A percentile compares a stretch with the other conserved stretches of the same genome.
Conservation (phyloP, 2,888 invertebrate genomes). For the Drosophila buzzatii region DNA sequence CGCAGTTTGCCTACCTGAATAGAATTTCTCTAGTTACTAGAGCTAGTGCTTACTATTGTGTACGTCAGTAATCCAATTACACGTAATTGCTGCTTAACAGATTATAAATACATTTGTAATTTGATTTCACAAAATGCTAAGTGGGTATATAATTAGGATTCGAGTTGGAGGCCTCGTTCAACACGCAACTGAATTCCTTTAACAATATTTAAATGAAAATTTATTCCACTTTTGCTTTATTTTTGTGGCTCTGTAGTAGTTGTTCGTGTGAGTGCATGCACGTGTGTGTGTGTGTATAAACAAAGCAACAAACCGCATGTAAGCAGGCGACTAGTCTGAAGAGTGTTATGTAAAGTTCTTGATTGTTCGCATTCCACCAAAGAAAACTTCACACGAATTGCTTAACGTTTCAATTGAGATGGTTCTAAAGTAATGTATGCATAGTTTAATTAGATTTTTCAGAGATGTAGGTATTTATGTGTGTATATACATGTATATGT, state of each 20-base stretch:
- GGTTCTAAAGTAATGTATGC: neutral
- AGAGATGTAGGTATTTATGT: too few species aligned
- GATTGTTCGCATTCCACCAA: neutral
- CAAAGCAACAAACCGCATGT: slow-evolving; percentile 4
- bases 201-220: slow-evolving; percentile 19
- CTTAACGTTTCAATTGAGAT: neutral
- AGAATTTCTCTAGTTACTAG: neutral
- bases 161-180: neutral
- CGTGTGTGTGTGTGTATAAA: neutral
- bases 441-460: neutral
- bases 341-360: neutral
- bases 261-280: neutral
- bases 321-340: neutral
- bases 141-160: slow-evolving; percentile 10
- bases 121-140: slow-evolving; percentile 15
- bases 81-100: slow-evolving; percentile 19
- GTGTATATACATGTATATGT: too few species aligned
- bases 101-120: slow-evolving; percentile 20
- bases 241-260: neutral
- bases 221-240: neutral
- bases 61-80: slow-evolving; percentile 13
- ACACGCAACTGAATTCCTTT: slow-evolving; percentile 9
- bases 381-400: neutral
- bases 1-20: neutral
- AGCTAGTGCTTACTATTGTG: neutral